These are phyloP conservation scores for Virgularia gustaviana DNA, from an alignment of 92 coral and sea anemone genomes.

Conservation along the genomic window DNA sequence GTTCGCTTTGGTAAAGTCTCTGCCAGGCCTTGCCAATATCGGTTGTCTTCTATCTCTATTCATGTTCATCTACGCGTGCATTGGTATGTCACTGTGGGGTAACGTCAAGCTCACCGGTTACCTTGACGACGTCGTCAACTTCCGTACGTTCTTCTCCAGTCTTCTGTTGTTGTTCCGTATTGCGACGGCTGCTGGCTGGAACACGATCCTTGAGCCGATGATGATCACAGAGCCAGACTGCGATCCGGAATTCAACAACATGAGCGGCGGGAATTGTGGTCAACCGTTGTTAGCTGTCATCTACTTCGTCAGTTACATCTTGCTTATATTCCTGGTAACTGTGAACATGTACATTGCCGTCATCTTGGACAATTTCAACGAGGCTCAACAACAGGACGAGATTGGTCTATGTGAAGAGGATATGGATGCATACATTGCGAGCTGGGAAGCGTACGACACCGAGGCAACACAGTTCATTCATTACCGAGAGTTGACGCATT, in stretches of 20 bases:
- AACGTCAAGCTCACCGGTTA: slow-evolving; percentile 86
- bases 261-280: slow-evolving; percentile 76
- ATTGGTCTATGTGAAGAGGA: slow-evolving; percentile 95
- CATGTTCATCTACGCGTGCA: slow-evolving; percentile 91
- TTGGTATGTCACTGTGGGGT: slow-evolving; percentile 98
- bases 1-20: slow-evolving; percentile 85
- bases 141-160: slow-evolving; percentile 81
- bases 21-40: slow-evolving; percentile 92
- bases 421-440: slow-evolving; percentile 80
- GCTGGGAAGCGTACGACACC: slow-evolving; percentile 87
- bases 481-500: slow-evolving; percentile 74
- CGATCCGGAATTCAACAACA: slow-evolving; percentile 13
- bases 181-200: slow-evolving; percentile 99
- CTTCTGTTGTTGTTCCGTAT: slow-evolving; percentile 87
- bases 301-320: slow-evolving; percentile 88
- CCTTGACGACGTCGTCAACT: slow-evolving; percentile 92
- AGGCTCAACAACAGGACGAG: slow-evolving; percentile 92
- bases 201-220: slow-evolving; percentile 94
- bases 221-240: slow-evolving; percentile 78
- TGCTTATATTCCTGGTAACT: slow-evolving; percentile 78
- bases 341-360: slow-evolving; percentile 99
- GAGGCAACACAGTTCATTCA: slow-evolving; percentile 76
- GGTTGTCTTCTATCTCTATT: slow-evolving; percentile 83
- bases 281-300: slow-evolving; percentile 80
- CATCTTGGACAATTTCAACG: slow-evolving; percentile 96